A percentile compares a stretch with the other conserved stretches of the same genome.
phyloP scores from a whole-genome alignment of 2,888 invertebrate genomes.

The Panzeria rudis region DNA sequence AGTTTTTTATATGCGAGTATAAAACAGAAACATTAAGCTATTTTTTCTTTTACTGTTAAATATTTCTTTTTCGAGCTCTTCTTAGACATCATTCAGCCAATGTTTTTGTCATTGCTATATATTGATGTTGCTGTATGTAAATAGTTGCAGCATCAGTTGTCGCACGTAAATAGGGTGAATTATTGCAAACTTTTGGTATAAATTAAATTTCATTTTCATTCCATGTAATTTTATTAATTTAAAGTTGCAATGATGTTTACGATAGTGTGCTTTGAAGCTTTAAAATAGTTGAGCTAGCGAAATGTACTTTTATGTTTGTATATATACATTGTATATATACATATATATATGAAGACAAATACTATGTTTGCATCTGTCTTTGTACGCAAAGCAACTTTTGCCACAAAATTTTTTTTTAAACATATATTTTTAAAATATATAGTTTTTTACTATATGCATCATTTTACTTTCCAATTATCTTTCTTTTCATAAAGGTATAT shows the following conservation, averaged over 20 bases:
- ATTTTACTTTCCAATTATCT: not conserved
- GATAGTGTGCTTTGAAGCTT: not conserved
- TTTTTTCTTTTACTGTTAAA: constrained; percentile 38
- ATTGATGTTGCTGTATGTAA: constrained; percentile 18
- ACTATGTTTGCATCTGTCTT: too few relatives aligned
- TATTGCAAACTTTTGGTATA: constrained; percentile 65
- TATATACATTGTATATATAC: too few relatives aligned
- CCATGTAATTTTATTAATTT: constrained; percentile 64
- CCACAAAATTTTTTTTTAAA: not conserved
- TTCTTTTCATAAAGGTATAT: not conserved
- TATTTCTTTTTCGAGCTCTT: constrained; percentile 15
- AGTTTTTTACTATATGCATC: not conserved
- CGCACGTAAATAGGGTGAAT: constrained; percentile 60
- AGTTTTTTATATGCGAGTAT: not conserved
- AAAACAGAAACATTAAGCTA: constrained; percentile 27
- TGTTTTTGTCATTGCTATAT: not conserved
- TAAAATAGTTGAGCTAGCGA: not conserved
- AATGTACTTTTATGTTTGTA: not conserved
- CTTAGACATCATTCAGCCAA: not conserved
- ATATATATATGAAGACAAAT: too few relatives aligned
- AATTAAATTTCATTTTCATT: constrained; percentile 64
- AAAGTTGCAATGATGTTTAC: constrained; percentile 36
- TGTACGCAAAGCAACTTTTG: not conserved
- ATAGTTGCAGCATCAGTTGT: constrained; percentile 37
- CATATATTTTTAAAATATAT: not conserved